Base-by-base conservation (phyloP, 2,113 vertebrate genomes). In the Erythrocercus mccallii region DNA sequence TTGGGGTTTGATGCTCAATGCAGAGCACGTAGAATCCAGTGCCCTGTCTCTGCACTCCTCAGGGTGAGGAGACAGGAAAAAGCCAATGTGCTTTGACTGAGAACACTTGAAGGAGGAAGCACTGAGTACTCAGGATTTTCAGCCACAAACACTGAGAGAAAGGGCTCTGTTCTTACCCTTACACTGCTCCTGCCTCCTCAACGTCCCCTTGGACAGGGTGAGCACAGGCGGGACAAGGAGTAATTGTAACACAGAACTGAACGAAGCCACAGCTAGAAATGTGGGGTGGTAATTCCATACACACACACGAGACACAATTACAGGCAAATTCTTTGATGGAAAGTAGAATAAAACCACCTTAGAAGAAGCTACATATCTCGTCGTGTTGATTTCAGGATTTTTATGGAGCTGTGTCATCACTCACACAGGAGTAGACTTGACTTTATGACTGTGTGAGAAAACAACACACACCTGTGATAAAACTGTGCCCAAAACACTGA, bases 361-460 rank as follows among this genome's bases (percentile, higher is more conserved):
- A 65, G 58, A 65, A 60, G 42, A 79, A 56, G 54, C 23, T 28
- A 50, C 16, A 70, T 25, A 76, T n/a, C 45, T 56, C 6, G 0
- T 81, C 19, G 51, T 72, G 30, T 15, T 79, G 57, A 71, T 64
- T 65, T 76, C 50, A 65, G 11, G 38, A 62, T 51, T 80, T 90
- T 61, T 58, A 69, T 22, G 38, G 47, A 71, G 37, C 30, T 68
- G 10, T 44, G 37, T 48, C 54, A 18, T 40, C 57, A 44, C 35
- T 72, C 20, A 37, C 33, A 30, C 13, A 77, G 53, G 35, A 88
- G 28, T 0, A 83, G 51, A 58, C 30, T 94, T 79, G 31, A 87
- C 23, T 90, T 93, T 92, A 37, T 81, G 60, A 33, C 60, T 90
- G 60, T 19, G 10, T 79, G 58, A 94, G 73, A 61, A 82, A 94